These are phyloP conservation scores for Sarcoramphus papa DNA, from an alignment of 2,797 vertebrate genomes.

Conservation along the genomic window DNA sequence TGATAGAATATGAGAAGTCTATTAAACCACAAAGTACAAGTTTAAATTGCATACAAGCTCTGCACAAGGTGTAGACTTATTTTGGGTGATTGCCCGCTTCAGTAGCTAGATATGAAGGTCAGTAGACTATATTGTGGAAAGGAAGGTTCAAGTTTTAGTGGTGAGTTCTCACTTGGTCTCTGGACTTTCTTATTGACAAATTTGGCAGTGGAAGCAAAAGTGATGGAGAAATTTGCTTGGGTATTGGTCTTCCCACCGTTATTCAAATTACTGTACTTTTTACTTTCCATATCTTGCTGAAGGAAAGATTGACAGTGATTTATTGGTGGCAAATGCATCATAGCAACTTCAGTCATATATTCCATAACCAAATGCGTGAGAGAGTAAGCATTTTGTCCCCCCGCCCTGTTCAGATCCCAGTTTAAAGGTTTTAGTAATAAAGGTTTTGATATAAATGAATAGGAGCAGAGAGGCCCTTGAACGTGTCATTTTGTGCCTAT, in stretches of 20 bases:
- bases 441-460: not conserved
- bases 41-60: not conserved
- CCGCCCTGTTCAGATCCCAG: not conserved
- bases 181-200: conserved; percentile 34
- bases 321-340: conserved; percentile 50
- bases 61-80: not conserved
- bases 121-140: conserved; percentile 1
- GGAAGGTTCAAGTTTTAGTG: not conserved
- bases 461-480: not conserved
- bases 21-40: not conserved
- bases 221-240: conserved; percentile 53
- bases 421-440: not conserved
- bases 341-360: conserved; percentile 63
- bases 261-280: conserved; percentile 66
- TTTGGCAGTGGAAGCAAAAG: conserved; percentile 38
- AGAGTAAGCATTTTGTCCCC: conserved; percentile 34
- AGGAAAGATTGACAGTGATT: conserved; percentile 71
- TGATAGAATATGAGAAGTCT: conserved; percentile 6
- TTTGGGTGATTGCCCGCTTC: not conserved
- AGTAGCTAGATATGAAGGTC: not conserved
- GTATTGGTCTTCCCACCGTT: conserved; percentile 64
- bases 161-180: not conserved
- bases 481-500: not conserved
- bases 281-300: conserved; percentile 65
- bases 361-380: conserved; percentile 54